These are phyloP conservation scores for Phytoseiulus persimilis DNA, from an alignment of 2,888 invertebrate genomes.

Conservation along the genomic window DNA sequence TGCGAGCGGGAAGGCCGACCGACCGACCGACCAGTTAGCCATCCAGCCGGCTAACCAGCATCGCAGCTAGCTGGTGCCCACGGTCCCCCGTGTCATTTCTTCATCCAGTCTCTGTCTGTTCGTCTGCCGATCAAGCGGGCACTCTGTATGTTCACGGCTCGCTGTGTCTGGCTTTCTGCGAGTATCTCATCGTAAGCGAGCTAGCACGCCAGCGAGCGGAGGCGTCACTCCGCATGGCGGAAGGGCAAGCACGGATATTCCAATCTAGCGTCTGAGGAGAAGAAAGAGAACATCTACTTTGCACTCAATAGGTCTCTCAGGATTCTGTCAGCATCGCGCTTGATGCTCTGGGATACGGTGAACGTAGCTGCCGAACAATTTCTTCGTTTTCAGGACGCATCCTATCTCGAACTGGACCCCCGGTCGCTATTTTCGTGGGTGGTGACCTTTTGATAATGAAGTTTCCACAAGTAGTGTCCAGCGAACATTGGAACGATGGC, in stretches of 20 bases:
- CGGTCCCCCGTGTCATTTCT: not conserved
- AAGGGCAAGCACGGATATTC: too few relatives aligned
- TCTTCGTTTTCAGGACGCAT: too few relatives aligned
- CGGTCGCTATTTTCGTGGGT: too few relatives aligned
- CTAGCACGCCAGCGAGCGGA: not conserved
- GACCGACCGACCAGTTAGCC: not conserved
- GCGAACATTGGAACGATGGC: too few relatives aligned
- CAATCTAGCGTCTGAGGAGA: not conserved
- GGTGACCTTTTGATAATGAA: too few relatives aligned
- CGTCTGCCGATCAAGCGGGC: not conserved
- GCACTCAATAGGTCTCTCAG: too few relatives aligned
- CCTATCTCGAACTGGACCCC: too few relatives aligned
- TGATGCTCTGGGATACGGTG: too few relatives aligned
- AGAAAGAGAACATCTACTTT: not conserved
- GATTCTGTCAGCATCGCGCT: too few relatives aligned
- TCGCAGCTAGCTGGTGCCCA: not conserved
- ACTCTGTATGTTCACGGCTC: not conserved
- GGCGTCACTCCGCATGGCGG: too few relatives aligned
- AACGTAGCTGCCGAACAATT: too few relatives aligned
- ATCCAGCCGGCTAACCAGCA: not conserved
- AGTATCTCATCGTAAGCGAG: not conserved
- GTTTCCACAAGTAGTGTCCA: too few relatives aligned
- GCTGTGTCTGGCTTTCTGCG: not conserved
- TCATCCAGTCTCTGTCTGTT: not conserved
- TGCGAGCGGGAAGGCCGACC: not conserved